A percentile compares a stretch with the other conserved stretches of the same genome.
Evolutionary conservation across 2,888 invertebrate species (phyloP).

Genomic region (Caenorhabditis japonica): DNA sequence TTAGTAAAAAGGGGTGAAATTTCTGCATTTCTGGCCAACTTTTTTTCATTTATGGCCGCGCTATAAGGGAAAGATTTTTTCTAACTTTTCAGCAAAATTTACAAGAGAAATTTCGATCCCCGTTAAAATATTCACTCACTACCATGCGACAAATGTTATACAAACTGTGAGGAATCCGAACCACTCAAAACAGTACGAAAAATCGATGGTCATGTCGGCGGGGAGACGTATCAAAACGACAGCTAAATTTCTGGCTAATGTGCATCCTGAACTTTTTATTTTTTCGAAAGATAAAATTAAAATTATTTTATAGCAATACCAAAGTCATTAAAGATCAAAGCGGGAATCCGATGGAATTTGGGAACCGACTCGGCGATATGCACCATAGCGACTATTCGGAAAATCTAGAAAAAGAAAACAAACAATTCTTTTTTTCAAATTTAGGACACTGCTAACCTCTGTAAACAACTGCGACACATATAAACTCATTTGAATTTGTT

Average conservation of each 20-base stretch:
- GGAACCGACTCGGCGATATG: conserved; percentile 24
- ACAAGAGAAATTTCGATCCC: too few species aligned
- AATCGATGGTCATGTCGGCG: conserved; percentile 8
- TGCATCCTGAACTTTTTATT: conserved; percentile 9
- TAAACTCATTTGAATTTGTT: conserved; percentile 24
- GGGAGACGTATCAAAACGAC: conserved; percentile 15
- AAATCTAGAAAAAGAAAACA: conserved; percentile 5
- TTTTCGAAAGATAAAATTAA: too few species aligned
- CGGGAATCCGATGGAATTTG: conserved; percentile 26
- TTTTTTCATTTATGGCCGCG: too few species aligned
- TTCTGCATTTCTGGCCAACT: too few species aligned
- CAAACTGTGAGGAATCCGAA: conserved; percentile 19
- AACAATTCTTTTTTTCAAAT: background rate
- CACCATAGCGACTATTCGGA: conserved; percentile 10
- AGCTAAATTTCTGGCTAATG: background rate
- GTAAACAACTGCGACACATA: conserved; percentile 19
- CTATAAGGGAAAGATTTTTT: background rate
- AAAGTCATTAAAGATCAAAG: conserved; percentile 17
- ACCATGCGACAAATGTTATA: conserved; percentile 14
- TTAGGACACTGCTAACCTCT: conserved; percentile 4
- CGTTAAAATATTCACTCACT: conserved; percentile 10
- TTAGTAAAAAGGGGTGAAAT: too few species aligned
- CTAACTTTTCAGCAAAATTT: too few species aligned
- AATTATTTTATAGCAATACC: too few species aligned
- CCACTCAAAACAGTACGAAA: conserved; percentile 17